Percentiles rank a stretch among this genome's conserved stretches.
Conservation (phyloP, 2,113 vertebrate species). For the Hydropotes inermis region DNA sequence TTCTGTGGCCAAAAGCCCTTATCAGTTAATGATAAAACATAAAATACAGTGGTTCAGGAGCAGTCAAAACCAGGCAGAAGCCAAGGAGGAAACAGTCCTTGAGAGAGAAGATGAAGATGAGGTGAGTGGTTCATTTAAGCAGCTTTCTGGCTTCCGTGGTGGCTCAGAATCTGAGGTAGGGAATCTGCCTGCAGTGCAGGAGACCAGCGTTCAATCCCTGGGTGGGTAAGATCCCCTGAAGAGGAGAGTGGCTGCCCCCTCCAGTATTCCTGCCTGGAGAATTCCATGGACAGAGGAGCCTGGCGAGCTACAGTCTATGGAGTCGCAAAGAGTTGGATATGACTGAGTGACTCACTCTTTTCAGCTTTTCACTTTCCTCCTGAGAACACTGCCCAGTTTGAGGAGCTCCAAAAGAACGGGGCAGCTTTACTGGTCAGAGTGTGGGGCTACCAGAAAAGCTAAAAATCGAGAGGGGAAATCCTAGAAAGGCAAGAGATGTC, state of each 20-base stretch:
- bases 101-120: neutral
- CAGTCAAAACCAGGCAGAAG: neutral
- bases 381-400: neutral
- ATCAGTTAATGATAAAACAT: neutral
- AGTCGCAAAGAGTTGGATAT: neutral
- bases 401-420: neutral
- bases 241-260: neutral
- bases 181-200: neutral
- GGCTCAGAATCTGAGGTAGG: neutral
- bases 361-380: neutral
- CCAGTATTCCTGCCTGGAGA: neutral
- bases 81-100: neutral
- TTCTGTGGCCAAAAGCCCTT: neutral
- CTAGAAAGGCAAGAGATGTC: neutral
- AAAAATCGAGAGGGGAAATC: neutral
- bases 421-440: neutral
- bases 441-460: neutral
- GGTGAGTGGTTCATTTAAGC: neutral
- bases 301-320: neutral
- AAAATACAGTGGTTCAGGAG: neutral
- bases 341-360: neutral
- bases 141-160: neutral
- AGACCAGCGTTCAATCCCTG: neutral
- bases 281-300: neutral
- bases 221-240: neutral